Conservation (phyloP, 2,888 invertebrate genomes). For the Papilio elwesi region DNA sequence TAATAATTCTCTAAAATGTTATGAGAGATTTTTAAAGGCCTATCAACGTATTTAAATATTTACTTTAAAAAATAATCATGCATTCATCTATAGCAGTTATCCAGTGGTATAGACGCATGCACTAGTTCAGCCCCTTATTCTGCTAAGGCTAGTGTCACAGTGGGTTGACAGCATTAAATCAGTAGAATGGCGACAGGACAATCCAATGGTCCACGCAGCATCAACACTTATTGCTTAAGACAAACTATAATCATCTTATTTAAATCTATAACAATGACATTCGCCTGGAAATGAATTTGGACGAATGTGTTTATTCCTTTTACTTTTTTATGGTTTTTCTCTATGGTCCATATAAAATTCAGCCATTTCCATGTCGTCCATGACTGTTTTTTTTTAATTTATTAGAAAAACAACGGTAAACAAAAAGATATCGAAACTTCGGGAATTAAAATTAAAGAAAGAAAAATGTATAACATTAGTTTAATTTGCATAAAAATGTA, state of each 20-base stretch:
- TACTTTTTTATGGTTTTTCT: background rate
- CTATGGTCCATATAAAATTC: background rate
- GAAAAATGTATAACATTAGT: too few species aligned
- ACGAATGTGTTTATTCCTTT: constrained; percentile 15
- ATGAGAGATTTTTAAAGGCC: background rate
- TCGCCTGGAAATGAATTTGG: constrained; percentile 24
- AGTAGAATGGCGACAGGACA: background rate
- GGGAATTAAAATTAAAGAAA: too few species aligned
- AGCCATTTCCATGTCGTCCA: background rate
- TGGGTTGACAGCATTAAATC: too few species aligned
- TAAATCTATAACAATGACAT: constrained; percentile 23
- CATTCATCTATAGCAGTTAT: constrained; percentile 24
- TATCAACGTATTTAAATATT: background rate
- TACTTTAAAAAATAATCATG: background rate
- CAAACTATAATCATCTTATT: constrained; percentile 24
- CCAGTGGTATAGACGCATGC: constrained; percentile 29
- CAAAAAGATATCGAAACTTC: too few species aligned
- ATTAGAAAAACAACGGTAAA: background rate
- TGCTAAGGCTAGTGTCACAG: too few species aligned
- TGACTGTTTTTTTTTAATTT: background rate
- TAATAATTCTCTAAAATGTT: too few species aligned
- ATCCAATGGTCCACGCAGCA: constrained; percentile 32
- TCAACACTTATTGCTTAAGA: constrained; percentile 32
- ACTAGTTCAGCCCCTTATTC: background rate
- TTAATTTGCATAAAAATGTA: too few species aligned